These are phyloP conservation scores for Myotis davidii DNA, from an alignment of 2,113 vertebrate genomes.

Conservation along the genomic window DNA sequence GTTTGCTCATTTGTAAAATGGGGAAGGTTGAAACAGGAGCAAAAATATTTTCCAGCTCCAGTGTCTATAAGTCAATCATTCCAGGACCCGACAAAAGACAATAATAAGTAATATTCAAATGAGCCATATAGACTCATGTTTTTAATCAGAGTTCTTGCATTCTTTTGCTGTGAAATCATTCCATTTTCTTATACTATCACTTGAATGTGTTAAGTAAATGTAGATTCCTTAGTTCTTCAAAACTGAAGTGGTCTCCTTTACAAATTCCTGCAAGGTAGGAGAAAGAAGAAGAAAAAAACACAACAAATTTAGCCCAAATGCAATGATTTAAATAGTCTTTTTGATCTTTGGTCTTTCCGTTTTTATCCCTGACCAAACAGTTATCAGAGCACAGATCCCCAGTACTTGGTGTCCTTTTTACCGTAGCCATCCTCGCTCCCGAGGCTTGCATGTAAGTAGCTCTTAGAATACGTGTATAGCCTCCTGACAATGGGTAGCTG, in stretches of 20 bases:
- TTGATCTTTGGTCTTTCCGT: neutral
- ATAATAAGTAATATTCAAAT: neutral
- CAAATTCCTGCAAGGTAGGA: neutral
- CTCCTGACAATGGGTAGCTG: neutral
- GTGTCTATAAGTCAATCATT: neutral
- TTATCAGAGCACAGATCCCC: neutral
- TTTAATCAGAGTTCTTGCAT: conserved; percentile 3
- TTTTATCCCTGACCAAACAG: neutral
- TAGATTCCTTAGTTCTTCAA: conserved; percentile 4
- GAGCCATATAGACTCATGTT: neutral
- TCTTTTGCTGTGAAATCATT: conserved; percentile 5
- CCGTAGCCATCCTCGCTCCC: neutral
- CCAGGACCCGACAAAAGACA: neutral
- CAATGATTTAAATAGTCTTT: neutral
- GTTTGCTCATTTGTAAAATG: neutral
- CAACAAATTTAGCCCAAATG: neutral
- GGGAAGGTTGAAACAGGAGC: neutral
- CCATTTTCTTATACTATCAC: neutral
- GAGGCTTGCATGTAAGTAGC: neutral
- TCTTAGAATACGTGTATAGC: neutral
- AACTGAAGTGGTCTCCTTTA: neutral
- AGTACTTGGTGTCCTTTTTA: neutral
- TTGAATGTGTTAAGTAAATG: conserved; percentile 22
- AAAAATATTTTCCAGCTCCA: neutral
- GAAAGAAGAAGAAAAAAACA: neutral